A percentile compares a stretch with the other conserved stretches of the same genome.
Evolutionary conservation across 2,113 vertebrate species (phyloP).

Genomic region (Thomomys bottae): DNA sequence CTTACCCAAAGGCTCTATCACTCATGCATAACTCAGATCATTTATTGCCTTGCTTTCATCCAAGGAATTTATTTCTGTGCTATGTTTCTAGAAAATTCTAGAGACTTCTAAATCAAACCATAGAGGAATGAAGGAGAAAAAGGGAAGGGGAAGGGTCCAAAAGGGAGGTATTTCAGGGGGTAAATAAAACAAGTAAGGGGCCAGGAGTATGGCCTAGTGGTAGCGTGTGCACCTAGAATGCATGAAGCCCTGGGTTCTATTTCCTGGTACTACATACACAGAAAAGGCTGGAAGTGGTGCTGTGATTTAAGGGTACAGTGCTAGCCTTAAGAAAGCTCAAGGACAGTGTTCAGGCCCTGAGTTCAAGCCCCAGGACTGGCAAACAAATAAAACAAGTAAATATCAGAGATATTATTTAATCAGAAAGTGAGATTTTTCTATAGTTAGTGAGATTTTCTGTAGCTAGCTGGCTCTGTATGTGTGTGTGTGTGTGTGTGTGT

Average conservation of each 20-base stretch:
- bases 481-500: not conserved
- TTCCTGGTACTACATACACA: too few species aligned
- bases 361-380: too few species aligned
- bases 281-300: too few species aligned
- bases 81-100: slow-evolving; percentile 62
- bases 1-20: slow-evolving; percentile 78
- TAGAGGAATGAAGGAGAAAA: not conserved
- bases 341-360: too few species aligned
- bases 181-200: not conserved
- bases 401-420: slow-evolving; percentile 48
- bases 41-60: slow-evolving; percentile 64
- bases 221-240: too few species aligned
- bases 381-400: not conserved
- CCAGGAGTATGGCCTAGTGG: too few species aligned
- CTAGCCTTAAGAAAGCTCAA: too few species aligned
- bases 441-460: slow-evolving; percentile 38
- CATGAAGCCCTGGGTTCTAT: too few species aligned
- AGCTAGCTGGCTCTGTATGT: not conserved
- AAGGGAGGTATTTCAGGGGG: not conserved
- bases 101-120: slow-evolving; percentile 71
- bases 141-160: not conserved
- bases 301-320: too few species aligned
- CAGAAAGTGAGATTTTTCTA: slow-evolving; percentile 46
- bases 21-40: slow-evolving; percentile 76
- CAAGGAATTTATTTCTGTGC: slow-evolving; percentile 77